A percentile compares a stretch with the other conserved stretches of the same genome.
Evolutionary conservation across 2,113 vertebrate genomes (phyloP).

Genomic region (Colaptes auratus): DNA sequence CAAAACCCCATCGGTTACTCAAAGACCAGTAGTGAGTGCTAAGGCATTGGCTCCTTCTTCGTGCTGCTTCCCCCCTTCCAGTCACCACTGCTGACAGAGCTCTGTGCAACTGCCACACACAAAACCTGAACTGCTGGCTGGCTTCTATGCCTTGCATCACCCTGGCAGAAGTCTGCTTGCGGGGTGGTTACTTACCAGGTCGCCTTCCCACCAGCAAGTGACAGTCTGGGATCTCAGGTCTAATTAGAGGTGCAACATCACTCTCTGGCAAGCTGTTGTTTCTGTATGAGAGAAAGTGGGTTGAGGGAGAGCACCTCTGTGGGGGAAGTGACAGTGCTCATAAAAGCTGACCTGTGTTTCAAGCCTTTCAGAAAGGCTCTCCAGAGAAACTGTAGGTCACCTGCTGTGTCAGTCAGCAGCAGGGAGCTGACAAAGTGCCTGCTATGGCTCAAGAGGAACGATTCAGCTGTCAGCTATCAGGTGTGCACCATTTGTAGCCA

Average conservation of each 20-base stretch:
- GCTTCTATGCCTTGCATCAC: neutral
- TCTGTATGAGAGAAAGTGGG: neutral
- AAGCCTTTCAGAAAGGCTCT: neutral
- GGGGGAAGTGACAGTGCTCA: neutral
- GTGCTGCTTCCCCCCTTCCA: accelerated
- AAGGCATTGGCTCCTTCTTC: neutral
- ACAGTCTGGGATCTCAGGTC: neutral
- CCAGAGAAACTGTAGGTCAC: neutral
- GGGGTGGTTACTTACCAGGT: neutral
- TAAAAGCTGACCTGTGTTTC: neutral
- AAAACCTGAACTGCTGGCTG: neutral
- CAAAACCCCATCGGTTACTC: neutral
- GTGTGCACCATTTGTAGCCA: neutral
- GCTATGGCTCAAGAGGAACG: neutral
- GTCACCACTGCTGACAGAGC: neutral
- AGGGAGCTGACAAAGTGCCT: neutral
- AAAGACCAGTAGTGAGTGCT: neutral
- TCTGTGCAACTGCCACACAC: neutral
- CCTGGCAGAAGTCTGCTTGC: neutral
- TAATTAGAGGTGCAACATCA: neutral
- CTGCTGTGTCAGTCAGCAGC: accelerated
- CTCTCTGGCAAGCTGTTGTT: neutral
- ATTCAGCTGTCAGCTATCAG: neutral
- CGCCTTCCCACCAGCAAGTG: neutral
- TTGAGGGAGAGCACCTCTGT: neutral